A percentile compares a stretch with the other conserved stretches of the same genome.
These are phyloP conservation scores for Halocaridina rubra DNA, from an alignment of 2,888 invertebrate genomes.

Conservation along the genomic window DNA sequence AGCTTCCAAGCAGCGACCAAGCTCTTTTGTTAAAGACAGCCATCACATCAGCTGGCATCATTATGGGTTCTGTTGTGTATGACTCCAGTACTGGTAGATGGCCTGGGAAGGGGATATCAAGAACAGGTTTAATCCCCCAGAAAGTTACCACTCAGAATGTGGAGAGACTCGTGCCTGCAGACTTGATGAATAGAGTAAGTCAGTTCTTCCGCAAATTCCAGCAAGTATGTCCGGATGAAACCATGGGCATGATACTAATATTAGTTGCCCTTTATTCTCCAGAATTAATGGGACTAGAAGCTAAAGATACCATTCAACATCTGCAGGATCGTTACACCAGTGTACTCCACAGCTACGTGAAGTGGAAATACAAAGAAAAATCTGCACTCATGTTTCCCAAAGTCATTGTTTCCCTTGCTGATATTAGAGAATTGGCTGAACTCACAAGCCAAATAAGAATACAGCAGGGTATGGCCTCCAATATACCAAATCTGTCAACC, in stretches of 20 bases:
- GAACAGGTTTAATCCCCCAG: constrained; percentile 37
- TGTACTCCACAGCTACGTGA: constrained; percentile 51
- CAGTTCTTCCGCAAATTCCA: constrained; percentile 61
- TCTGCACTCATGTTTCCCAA: constrained; percentile 60
- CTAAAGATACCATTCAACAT: constrained; percentile 53
- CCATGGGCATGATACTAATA: constrained; percentile 63
- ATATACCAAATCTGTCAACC: neutral
- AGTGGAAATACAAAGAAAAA: constrained; percentile 54
- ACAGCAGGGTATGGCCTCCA: constrained; percentile 19
- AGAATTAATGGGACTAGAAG: constrained; percentile 60
- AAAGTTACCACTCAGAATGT: constrained; percentile 47
- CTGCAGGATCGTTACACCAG: constrained; percentile 62
- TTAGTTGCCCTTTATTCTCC: constrained; percentile 61
- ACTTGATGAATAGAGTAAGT: constrained; percentile 52
- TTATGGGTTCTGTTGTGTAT: constrained; percentile 62
- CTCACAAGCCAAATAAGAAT: constrained; percentile 56
- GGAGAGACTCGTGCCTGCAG: constrained; percentile 55
- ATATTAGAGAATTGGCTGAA: constrained; percentile 60
- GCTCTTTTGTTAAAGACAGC: constrained; percentile 56
- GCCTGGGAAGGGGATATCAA: constrained; percentile 26
- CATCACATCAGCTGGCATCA: constrained; percentile 62
- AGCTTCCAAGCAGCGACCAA: constrained; percentile 53
- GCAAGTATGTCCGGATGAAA: constrained; percentile 61
- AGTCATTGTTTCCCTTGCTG: constrained; percentile 61
- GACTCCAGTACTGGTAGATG: constrained; percentile 46